Conservation (phyloP, 2,888 invertebrate species). For the Euproctis similis region DNA sequence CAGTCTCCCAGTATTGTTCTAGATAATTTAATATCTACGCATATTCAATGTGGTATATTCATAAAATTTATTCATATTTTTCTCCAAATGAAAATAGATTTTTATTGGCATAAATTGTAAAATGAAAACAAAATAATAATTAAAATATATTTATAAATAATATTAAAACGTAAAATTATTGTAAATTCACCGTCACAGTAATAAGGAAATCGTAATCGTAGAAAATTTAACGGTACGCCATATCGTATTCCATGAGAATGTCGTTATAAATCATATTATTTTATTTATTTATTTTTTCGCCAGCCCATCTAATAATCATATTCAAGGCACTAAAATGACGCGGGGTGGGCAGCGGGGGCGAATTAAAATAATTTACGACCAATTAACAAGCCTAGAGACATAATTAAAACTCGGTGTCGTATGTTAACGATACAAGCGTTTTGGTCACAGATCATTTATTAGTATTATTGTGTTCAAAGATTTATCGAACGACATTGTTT, state of each 20-base stretch:
- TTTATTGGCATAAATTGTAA: no score
- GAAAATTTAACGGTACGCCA: slow-evolving; percentile 1
- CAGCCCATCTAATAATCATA: slow-evolving; percentile 36
- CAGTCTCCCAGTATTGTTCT: no score
- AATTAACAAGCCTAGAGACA: slow-evolving; percentile 43
- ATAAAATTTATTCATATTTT: no score
- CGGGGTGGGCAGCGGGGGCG: slow-evolving; percentile 43
- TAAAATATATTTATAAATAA: no score
- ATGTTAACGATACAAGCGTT: slow-evolving; percentile 42
- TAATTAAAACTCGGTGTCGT: slow-evolving; percentile 37
- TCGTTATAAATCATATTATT: slow-evolving; percentile 23
- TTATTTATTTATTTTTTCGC: slow-evolving; percentile 30
- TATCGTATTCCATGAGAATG: slow-evolving; percentile 2
- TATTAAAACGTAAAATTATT: no score
- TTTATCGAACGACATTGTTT: slow-evolving; percentile 30
- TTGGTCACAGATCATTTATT: slow-evolving; percentile 43
- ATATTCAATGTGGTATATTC: no score
- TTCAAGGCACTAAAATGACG: slow-evolving; percentile 32
- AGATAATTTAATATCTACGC: no score
- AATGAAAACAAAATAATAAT: no score
- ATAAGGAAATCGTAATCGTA: slow-evolving; percentile 4
- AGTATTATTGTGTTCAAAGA: slow-evolving; percentile 34
- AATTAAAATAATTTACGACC: slow-evolving; percentile 62
- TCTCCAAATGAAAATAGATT: no score
- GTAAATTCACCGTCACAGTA: no score